phyloP scores from a whole-genome alignment of 1,140 invertebrate genomes.

The Drosophila willistoni region DNA sequence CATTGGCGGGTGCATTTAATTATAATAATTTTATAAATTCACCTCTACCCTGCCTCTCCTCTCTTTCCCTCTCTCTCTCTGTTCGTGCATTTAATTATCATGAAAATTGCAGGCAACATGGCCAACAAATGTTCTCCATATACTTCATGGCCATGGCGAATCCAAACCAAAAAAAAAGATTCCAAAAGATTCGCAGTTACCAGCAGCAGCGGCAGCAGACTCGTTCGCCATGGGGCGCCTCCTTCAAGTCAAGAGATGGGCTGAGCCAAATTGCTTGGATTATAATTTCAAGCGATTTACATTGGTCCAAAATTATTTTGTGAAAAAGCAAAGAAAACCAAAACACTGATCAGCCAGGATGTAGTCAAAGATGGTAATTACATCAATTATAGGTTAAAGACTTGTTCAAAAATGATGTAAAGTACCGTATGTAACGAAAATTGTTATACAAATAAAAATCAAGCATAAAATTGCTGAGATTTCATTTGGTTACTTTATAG shows the following conservation, averaged over 20 bases:
- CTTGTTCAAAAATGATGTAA: too few species aligned
- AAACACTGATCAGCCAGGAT: conserved; percentile 27
- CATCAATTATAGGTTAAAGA: neutral
- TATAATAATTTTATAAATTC: conserved; percentile 72
- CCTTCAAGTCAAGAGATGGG: conserved; percentile 25
- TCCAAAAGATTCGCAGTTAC: conserved; percentile 9
- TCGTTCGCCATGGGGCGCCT: conserved; percentile 42
- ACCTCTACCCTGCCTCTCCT: conserved; percentile 14
- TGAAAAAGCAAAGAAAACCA: conserved; percentile 4
- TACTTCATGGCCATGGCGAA: conserved; percentile 23
- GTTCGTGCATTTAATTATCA: conserved; percentile 74
- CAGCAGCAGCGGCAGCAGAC: conserved; percentile 8
- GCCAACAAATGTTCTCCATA: conserved; percentile 38
- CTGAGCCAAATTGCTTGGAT: conserved; percentile 59
- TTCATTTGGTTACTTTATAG: too few species aligned
- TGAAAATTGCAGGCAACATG: conserved; percentile 66
- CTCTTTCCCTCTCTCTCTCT: neutral
- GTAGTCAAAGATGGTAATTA: conserved; percentile 25
- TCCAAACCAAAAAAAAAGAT: neutral
- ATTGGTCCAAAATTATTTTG: conserved; percentile 52
- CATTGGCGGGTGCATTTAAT: conserved; percentile 80
- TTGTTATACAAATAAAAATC: neutral
- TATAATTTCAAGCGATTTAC: conserved; percentile 69
- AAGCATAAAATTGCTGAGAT: too few species aligned
- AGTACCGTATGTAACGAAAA: neutral